Evolutionary conservation across 1,140 invertebrate species (phyloP).

Genomic region (Leptinotarsa defecta): DNA sequence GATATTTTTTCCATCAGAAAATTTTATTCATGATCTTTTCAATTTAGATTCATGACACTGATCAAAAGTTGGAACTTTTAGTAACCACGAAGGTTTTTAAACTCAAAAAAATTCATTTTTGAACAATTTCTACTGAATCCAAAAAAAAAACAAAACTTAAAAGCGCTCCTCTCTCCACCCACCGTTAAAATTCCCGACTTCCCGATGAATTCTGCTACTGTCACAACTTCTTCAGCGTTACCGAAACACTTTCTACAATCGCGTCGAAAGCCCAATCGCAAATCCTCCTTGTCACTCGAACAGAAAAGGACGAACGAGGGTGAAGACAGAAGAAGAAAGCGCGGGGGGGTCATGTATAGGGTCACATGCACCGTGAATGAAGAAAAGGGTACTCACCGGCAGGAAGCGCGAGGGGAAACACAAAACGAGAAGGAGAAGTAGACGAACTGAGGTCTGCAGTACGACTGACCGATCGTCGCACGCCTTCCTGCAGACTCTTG

Average conservation of each 20-base stretch:
- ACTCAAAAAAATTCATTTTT: too few species aligned
- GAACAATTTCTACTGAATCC: too few species aligned
- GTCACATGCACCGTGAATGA: slow-evolving; percentile 15
- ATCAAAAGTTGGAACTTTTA: too few species aligned
- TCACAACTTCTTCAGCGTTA: not conserved
- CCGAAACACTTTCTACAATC: not conserved
- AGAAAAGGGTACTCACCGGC: slow-evolving; percentile 22
- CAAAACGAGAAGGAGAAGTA: slow-evolving; percentile 18
- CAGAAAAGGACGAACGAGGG: slow-evolving; percentile 18
- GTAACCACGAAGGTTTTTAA: too few species aligned
- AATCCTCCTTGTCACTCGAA: slow-evolving; percentile 17
- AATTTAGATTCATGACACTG: too few species aligned
- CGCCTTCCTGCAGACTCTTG: slow-evolving; percentile 15
- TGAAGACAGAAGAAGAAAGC: slow-evolving; percentile 13
- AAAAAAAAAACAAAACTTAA: too few species aligned
- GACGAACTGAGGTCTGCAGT: slow-evolving; percentile 24
- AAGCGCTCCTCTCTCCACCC: not conserved
- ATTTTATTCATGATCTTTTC: too few species aligned
- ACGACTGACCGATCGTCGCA: slow-evolving; percentile 17
- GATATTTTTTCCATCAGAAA: too few species aligned
- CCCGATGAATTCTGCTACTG: not conserved
- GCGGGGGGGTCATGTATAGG: slow-evolving; percentile 9
- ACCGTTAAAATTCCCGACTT: slow-evolving; percentile 1
- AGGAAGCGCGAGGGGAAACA: slow-evolving; percentile 23
- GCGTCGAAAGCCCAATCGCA: not conserved